Conservation (phyloP, 2,888 invertebrate genomes). For the Phorcus lineatus region DNA sequence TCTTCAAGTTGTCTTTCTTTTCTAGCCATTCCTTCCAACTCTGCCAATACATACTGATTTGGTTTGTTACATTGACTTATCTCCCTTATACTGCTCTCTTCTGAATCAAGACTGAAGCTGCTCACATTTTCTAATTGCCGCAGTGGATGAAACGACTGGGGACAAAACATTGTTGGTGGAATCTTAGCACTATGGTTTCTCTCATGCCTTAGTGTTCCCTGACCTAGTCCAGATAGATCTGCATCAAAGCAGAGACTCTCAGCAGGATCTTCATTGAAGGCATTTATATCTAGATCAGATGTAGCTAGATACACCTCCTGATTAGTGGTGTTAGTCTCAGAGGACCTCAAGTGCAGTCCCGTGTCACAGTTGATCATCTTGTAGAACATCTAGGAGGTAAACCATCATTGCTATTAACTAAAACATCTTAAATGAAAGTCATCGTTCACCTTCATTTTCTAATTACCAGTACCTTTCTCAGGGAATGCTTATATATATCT, state of each 20-base stretch:
- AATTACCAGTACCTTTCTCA: background rate
- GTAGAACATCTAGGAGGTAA: background rate
- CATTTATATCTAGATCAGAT: background rate
- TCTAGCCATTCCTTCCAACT: slow-evolving; percentile 33
- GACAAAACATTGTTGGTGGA: background rate
- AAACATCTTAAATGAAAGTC: background rate
- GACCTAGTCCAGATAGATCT: background rate
- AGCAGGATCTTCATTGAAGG: background rate
- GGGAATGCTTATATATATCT: background rate
- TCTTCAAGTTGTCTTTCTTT: background rate
- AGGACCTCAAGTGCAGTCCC: background rate
- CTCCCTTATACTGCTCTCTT: background rate
- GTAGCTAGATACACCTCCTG: background rate
- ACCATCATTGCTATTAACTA: background rate
- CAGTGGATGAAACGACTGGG: background rate
- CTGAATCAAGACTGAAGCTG: background rate
- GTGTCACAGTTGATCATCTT: slow-evolving; percentile 6
- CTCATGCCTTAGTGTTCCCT: background rate
- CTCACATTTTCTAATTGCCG: background rate
- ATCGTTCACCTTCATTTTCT: background rate
- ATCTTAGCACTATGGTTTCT: background rate
- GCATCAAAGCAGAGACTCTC: background rate
- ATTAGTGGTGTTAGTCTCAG: too few species aligned
- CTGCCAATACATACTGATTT: slow-evolving; percentile 40
- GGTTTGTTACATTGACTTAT: slow-evolving; percentile 31